Conservation (phyloP, 1,140 invertebrate genomes). For the Heliothis virescens region DNA sequence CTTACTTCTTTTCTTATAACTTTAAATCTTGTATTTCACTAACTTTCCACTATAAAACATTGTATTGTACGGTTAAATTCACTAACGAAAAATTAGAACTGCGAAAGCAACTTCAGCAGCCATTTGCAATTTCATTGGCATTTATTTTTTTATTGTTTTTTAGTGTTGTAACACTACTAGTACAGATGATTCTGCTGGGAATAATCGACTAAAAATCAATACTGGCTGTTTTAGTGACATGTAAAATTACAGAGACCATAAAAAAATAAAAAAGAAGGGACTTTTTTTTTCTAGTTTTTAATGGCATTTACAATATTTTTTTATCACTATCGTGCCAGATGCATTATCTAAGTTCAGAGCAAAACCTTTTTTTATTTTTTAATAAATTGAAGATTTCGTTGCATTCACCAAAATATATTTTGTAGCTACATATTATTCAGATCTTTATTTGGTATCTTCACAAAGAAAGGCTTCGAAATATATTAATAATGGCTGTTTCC, state of each 20-base stretch:
- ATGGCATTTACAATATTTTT: background rate
- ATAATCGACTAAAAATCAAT: background rate
- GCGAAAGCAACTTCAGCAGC: constrained; percentile 34
- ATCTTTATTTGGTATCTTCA: too few species aligned
- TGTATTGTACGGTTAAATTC: background rate
- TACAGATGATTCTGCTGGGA: background rate
- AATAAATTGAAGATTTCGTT: too few species aligned
- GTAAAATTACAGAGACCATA: background rate
- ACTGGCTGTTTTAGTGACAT: background rate
- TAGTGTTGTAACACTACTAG: background rate
- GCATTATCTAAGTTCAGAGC: background rate
- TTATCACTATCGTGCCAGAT: background rate
- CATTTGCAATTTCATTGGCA: constrained; percentile 50
- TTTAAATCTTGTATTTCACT: constrained; percentile 44
- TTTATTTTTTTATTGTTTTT: constrained; percentile 18
- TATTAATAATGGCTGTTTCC: too few species aligned
- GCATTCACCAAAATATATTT: too few species aligned
- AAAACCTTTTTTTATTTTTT: background rate
- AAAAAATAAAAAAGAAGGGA: background rate
- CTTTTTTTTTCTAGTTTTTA: background rate
- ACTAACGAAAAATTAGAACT: constrained; percentile 32
- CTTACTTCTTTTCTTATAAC: constrained; percentile 42
- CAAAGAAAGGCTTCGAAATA: too few species aligned
- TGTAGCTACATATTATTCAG: too few species aligned
- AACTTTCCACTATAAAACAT: constrained; percentile 38